A percentile compares a stretch with the other conserved stretches of the same genome.
These are phyloP conservation scores for Pogonognathellus flavescens DNA, from an alignment of 1,140 invertebrate species.

Conservation along the genomic window DNA sequence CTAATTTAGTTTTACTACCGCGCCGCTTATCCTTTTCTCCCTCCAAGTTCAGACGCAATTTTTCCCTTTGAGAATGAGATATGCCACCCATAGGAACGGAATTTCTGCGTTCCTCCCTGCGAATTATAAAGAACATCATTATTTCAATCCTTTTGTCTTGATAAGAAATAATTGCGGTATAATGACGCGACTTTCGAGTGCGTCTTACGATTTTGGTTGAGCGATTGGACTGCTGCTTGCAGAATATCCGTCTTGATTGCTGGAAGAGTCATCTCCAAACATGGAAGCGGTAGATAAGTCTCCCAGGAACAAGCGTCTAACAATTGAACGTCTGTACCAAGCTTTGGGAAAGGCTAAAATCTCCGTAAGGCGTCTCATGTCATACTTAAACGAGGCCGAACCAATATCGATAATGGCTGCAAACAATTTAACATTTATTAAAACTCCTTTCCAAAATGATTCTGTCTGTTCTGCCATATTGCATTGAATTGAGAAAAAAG, in stretches of 20 bases:
- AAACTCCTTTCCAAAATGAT: too few relatives aligned
- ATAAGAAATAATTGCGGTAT: background rate
- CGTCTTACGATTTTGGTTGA: conserved; percentile 33
- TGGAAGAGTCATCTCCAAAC: conserved; percentile 71
- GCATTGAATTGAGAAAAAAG: background rate
- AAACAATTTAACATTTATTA: too few relatives aligned
- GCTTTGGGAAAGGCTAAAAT: conserved; percentile 98
- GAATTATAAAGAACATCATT: background rate
- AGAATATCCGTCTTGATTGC: conserved; percentile 28
- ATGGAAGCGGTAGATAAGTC: conserved; percentile 79
- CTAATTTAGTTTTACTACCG: conserved; percentile 54
- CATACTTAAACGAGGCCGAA: conserved; percentile 98
- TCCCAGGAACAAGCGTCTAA: conserved; percentile 91
- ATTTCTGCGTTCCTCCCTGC: conserved; percentile 60
- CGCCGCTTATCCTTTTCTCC: conserved; percentile 58
- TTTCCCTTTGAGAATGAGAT: conserved; percentile 54
- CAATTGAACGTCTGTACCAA: conserved; percentile 95
- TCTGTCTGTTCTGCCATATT: too few relatives aligned
- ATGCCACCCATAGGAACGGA: conserved; percentile 48
- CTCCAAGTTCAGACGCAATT: conserved; percentile 59
- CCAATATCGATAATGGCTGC: conserved; percentile 94
- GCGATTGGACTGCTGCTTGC: conserved; percentile 49
- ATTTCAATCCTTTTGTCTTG: too few relatives aligned
- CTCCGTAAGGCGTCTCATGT: conserved; percentile 97
- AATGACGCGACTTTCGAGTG: too few relatives aligned